These are phyloP conservation scores for Pterostichus niger DNA, from an alignment of 2,888 invertebrate genomes.

Conservation along the genomic window DNA sequence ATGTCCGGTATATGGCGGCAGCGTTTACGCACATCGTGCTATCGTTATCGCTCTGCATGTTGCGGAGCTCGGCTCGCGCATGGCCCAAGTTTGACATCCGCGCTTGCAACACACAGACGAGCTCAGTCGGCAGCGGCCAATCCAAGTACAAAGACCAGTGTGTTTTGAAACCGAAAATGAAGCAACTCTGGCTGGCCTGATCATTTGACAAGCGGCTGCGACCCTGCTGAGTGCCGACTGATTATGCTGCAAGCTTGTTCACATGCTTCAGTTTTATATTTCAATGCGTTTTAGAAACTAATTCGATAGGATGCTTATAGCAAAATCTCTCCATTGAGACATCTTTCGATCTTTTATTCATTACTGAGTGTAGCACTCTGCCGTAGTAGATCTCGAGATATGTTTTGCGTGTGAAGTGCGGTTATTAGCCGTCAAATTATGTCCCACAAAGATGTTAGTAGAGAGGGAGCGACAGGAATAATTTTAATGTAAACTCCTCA, in stretches of 20 bases:
- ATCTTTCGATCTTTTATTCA: too few relatives aligned
- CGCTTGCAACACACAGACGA: constrained; percentile 47
- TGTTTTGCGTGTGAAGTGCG: too few relatives aligned
- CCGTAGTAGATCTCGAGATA: too few relatives aligned
- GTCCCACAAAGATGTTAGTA: too few relatives aligned
- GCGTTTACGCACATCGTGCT: neutral
- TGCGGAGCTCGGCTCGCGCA: neutral
- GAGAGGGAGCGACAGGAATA: too few relatives aligned
- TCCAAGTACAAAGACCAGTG: constrained; percentile 55
- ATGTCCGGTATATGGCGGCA: neutral
- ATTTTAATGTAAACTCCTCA: too few relatives aligned
- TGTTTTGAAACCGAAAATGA: constrained; percentile 57
- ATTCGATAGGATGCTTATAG: neutral
- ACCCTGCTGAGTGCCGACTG: neutral
- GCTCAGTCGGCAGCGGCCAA: constrained; percentile 23
- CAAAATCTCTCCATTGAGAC: too few relatives aligned
- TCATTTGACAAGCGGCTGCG: constrained; percentile 18
- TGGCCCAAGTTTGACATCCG: constrained; percentile 56
- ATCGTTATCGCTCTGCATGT: neutral
- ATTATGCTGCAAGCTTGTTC: too few relatives aligned
- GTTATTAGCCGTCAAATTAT: too few relatives aligned
- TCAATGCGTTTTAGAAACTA: neutral
- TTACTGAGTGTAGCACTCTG: too few relatives aligned
- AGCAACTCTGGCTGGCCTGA: constrained; percentile 37
- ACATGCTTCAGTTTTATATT: too few relatives aligned